Base-by-base conservation (phyloP, 2,797 vertebrate species). In the Xenopus petersii region DNA sequence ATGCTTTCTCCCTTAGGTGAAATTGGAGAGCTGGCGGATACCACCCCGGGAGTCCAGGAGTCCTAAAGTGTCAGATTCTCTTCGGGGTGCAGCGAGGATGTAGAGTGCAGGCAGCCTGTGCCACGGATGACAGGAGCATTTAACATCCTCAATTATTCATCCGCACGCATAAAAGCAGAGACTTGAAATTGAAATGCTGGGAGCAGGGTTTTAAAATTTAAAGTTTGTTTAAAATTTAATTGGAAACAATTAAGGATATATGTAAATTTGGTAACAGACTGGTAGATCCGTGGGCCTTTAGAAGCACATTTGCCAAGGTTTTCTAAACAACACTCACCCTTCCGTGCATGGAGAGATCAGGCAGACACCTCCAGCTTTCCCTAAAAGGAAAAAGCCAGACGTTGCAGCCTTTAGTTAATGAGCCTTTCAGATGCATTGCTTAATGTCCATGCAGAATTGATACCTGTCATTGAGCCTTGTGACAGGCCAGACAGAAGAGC, bases 181-280 rank as follows among this genome's bases (percentile, higher is more conserved):
- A 67, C 48, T 71, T 49, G 36, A 54, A 54, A n/a, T 33, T 70
- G 48, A 15, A 64, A 62, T 36, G 75, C 60, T 21, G 36, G 58
- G 70, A 64, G 75, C 64, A 2, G 26, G 17, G 24, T 48, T 67
- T 78, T 73, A 78, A 78, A 70, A 73, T 78, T 78, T 68, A 69
- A 64, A 64, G 65, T 13, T 5, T 46, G 26, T 73, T 75, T 77
- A 78, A 72, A 76, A 64, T 73, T 78, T 78, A 73, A 78, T 78
- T 58, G 63, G 63, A 47, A 78, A 58, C 75, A 78, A 78, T 78
- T 78, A 78, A 78, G 73, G 69, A 78, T 73, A 78, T 77, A 78
- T 78, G 71, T 73, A 64, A 69, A 73, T 78, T 62, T 73, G 7
- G 36, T 51, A 56, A 58, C 26, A 12, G 51, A 49, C 48, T 13